phyloP scores from a whole-genome alignment of 2,888 invertebrate genomes.

The Drosophila dives region DNA sequence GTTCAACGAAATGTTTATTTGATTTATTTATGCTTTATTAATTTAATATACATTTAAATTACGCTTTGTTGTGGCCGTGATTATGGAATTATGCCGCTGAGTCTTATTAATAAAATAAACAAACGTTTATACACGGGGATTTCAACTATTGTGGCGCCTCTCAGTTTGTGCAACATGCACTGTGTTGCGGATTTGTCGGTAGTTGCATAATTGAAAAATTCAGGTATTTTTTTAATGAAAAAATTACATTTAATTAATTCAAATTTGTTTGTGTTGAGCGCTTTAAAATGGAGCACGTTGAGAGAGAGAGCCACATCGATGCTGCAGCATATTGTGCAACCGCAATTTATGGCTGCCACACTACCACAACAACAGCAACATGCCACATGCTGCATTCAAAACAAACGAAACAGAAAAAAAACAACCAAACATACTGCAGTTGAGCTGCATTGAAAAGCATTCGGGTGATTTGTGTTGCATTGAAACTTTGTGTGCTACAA shows the following conservation, averaged over 20 bases:
- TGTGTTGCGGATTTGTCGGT: not conserved
- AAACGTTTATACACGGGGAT: not conserved
- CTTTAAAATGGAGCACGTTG: conserved; percentile 30
- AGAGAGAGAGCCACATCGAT: conserved; percentile 15
- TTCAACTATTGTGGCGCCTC: not conserved
- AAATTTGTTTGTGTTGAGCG: conserved; percentile 23
- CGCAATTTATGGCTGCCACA: conserved; percentile 67
- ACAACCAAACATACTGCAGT: conserved; percentile 1
- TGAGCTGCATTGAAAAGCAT: conserved; percentile 16
- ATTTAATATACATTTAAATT: not conserved
- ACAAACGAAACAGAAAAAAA: not conserved
- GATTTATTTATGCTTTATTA: conserved; percentile 21
- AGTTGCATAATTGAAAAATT: not conserved
- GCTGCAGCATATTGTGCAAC: conserved; percentile 35
- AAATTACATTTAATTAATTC: conserved; percentile 43
- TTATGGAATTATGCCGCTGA: conserved; percentile 17
- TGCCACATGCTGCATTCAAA: conserved; percentile 25
- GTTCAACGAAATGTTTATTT: conserved; percentile 28
- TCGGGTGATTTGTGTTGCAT: conserved; percentile 30
- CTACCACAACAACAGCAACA: conserved; percentile 11
- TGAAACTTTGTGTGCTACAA: conserved; percentile 37
- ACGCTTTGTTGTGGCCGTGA: not conserved
- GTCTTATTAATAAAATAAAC: conserved; percentile 29
- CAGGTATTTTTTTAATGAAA: conserved; percentile 31
- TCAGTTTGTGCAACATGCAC: not conserved